Percentiles rank a stretch among this genome's conserved stretches.
phyloP scores from a whole-genome alignment of 2,113 vertebrate genomes.

The Macaca mulatta region DNA sequence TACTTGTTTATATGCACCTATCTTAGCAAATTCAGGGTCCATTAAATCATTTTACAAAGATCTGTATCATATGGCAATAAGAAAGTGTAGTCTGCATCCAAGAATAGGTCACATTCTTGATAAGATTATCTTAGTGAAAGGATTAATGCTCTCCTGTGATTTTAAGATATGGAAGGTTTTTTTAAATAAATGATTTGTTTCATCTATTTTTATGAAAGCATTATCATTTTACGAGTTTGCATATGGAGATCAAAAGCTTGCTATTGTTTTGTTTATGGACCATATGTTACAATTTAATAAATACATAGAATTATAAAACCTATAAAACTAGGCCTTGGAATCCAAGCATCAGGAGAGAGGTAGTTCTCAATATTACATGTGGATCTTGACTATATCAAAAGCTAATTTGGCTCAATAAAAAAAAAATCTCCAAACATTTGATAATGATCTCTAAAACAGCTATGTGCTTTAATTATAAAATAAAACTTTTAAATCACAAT shows the following conservation, averaged over 20 bases:
- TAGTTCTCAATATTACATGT: not conserved
- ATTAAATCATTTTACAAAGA: not conserved
- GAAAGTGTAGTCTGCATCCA: not conserved
- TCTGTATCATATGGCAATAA: not conserved
- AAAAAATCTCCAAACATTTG: not conserved
- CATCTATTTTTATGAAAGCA: not conserved
- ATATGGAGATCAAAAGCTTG: not conserved
- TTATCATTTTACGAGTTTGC: not conserved
- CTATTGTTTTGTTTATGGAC: not conserved
- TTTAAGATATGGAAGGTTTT: not conserved
- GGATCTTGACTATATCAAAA: not conserved
- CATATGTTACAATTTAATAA: not conserved
- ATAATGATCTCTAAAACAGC: not conserved
- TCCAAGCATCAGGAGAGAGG: not conserved
- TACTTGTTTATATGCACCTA: not conserved
- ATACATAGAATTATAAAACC: not conserved
- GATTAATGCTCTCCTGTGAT: not conserved
- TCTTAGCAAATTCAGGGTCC: not conserved
- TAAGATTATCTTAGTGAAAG: not conserved
- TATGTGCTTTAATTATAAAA: not conserved
- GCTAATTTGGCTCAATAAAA: not conserved
- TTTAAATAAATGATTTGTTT: not conserved
- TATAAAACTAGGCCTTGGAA: not conserved
- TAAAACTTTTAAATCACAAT: not conserved
- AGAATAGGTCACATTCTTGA: not conserved